These are phyloP conservation scores for Elephas maximus DNA, from an alignment of 2,113 vertebrate genomes.

Conservation along the genomic window DNA sequence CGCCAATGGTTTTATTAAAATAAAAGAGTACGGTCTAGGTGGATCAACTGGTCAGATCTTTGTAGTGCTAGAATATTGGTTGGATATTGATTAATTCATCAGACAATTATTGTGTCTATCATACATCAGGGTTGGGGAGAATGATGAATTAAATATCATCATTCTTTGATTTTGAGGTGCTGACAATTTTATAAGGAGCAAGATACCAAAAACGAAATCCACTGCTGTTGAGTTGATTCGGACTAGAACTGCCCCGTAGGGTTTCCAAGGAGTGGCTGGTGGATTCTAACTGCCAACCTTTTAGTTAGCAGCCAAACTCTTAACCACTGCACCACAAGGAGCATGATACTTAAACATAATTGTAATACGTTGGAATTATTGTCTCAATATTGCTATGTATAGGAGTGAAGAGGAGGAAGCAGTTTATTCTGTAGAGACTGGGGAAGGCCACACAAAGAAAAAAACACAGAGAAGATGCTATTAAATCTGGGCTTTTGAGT, in stretches of 20 bases:
- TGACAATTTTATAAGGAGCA: not conserved
- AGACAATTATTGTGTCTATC: not conserved
- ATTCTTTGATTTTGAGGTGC: not conserved
- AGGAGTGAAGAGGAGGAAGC: not conserved
- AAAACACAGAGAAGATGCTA: not conserved
- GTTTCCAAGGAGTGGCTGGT: too few species aligned
- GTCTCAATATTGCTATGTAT: not conserved
- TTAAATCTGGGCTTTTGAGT: not conserved
- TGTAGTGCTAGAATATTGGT: not conserved
- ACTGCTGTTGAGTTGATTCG: too few species aligned
- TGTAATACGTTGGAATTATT: not conserved
- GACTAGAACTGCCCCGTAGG: too few species aligned
- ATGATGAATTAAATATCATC: conserved; percentile 14
- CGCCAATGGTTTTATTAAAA: not conserved
- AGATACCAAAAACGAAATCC: not conserved
- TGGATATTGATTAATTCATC: not conserved
- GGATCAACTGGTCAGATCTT: not conserved
- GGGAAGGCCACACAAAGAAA: not conserved
- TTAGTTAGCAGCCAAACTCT: too few species aligned
- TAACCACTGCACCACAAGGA: not conserved
- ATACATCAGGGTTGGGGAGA: not conserved
- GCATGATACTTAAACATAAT: not conserved
- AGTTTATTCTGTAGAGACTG: not conserved
- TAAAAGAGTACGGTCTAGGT: not conserved
- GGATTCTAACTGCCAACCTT: too few species aligned